phyloP scores from a whole-genome alignment of 1,140 invertebrate species.

The Bursaphelenchus mucronatus region DNA sequence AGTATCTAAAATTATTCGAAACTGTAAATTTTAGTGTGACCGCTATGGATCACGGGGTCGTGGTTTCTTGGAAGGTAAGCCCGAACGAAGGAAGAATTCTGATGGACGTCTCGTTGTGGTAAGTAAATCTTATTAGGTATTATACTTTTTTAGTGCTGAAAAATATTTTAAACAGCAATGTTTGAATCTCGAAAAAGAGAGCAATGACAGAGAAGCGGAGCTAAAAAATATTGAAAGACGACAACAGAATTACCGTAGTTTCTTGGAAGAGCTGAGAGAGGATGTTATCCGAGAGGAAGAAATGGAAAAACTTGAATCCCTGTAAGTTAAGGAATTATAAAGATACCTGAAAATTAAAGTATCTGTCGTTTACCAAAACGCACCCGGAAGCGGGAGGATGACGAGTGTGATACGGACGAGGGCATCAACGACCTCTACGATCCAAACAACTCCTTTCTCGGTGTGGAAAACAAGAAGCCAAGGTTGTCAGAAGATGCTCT shows the following conservation, averaged over 20 bases:
- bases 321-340: too few species aligned
- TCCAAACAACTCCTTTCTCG: not conserved
- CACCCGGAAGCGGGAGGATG: too few species aligned
- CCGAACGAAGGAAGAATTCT: too few species aligned
- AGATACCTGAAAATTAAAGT: too few species aligned
- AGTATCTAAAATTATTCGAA: too few species aligned
- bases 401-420: not conserved
- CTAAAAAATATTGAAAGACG: not conserved
- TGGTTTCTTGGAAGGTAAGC: too few species aligned
- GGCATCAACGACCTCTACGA: not conserved
- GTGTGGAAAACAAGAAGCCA: not conserved
- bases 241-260: not conserved
- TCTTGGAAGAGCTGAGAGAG: not conserved
- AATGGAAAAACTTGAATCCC: not conserved
- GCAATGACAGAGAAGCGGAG: not conserved
- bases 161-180: not conserved
- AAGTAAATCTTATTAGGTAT: too few species aligned
- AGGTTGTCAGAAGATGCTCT: not conserved
- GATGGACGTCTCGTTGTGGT: too few species aligned
- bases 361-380: too few species aligned
- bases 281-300: not conserved
- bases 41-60: too few species aligned
- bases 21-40: too few species aligned
- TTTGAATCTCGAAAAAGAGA: slow-evolving; percentile 4
- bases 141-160: too few species aligned